These are phyloP conservation scores for Sinocyclocheilus grahami DNA, from an alignment of 2,113 vertebrate species.

Conservation along the genomic window DNA sequence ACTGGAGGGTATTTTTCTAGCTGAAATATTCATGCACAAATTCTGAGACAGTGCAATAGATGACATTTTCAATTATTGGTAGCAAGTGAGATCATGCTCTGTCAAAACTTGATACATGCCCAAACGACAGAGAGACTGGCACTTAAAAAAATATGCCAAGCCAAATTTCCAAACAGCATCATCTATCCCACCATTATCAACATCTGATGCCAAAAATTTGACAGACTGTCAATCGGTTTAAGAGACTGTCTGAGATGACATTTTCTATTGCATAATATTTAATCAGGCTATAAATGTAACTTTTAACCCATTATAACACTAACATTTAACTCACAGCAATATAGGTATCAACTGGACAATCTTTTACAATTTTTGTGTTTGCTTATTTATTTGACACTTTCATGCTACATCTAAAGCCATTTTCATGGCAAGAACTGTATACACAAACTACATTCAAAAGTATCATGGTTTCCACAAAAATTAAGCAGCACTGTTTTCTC, in stretches of 20 bases:
- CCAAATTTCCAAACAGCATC: background rate
- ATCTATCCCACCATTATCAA: background rate
- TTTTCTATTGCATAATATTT: background rate
- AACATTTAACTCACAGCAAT: background rate
- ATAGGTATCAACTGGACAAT: background rate
- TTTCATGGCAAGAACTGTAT: too few species aligned
- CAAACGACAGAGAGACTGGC: background rate
- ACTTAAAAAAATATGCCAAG: background rate
- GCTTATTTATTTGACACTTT: too few species aligned
- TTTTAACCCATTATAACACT: background rate
- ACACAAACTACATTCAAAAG: too few species aligned
- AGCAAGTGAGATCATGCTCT: background rate
- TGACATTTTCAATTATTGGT: background rate
- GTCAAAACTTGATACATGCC: constrained; percentile 3
- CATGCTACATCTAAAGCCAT: too few species aligned
- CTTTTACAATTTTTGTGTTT: too few species aligned
- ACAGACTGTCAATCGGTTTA: background rate
- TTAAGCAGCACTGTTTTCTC: too few species aligned
- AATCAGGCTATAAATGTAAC: background rate
- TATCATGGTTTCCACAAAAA: too few species aligned
- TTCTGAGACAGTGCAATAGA: background rate
- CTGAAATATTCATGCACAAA: background rate
- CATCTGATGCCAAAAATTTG: background rate
- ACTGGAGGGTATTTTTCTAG: constrained; percentile 12
- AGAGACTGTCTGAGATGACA: background rate